Evolutionary conservation across 2,113 vertebrate genomes (phyloP), one percentile per base, ranked within the genome.

Genomic region (Coregonus clupeaformis): DNA sequence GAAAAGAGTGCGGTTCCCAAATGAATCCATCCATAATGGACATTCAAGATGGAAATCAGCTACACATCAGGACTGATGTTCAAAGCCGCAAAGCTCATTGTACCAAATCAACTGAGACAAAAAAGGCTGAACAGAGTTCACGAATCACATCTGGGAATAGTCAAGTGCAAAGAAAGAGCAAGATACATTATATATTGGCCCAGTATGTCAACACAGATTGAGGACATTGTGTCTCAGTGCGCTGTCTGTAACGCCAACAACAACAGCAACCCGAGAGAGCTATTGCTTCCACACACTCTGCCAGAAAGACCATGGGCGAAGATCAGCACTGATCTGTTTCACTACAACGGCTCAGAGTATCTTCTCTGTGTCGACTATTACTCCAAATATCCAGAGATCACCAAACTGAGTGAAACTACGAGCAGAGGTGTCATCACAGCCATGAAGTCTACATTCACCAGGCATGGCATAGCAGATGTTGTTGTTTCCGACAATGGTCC

Each of bases 131-230:
- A 20, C n/a, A n/a, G 66, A 55, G 42, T 73, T 6, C 60, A 73
- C 24, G 14, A 74, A 9, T 79, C 69, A 45, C 73, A 78, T 25
- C 32, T 73, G 0, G 52, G 71, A 49, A 62, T 70, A n/a, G 74
- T 71, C 20, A 76, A 68, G n/a, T 69, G 20, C 18, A 80, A 75
- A 55, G 47, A 67, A n/a, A 80, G 75, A 77, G 74, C 52, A 16
- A 79, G 77, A 68, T 73, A 72, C 29, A 47, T 72, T 63, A 9
- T 80, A 2, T 72, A 73, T 42, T 71, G 68, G 72, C 77, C 78
- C 24, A 25, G 66, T 4, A 77, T 77, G 74, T 55, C 27, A n/a
- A 64, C 20, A 5, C 32, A 71, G 7, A 80, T 74, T 14, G 68
- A 72, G 60, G 14, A 80, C 22, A 63, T 45, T 72, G 63, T n/a